A percentile compares a stretch with the other conserved stretches of the same genome.
These are phyloP conservation scores for Athalia rosae DNA, from an alignment of 2,888 invertebrate genomes.

Conservation along the genomic window DNA sequence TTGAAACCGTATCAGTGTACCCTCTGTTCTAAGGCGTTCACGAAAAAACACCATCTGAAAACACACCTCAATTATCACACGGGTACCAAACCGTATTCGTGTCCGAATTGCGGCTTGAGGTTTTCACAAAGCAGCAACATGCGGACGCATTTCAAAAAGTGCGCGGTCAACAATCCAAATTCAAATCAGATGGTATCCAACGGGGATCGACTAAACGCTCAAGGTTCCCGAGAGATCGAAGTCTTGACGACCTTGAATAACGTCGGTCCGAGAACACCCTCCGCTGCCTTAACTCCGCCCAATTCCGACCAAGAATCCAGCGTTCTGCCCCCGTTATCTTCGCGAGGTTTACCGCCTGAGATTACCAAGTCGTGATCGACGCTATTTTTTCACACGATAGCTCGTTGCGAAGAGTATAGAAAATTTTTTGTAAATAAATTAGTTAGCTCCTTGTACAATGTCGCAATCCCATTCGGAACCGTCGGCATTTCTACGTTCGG, in stretches of 20 bases:
- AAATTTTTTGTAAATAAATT: slow-evolving; percentile 20
- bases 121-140: slow-evolving; percentile 92
- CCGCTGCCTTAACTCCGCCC: slow-evolving; percentile 61
- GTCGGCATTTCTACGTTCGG: background rate
- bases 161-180: slow-evolving; percentile 66
- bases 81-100: slow-evolving; percentile 87
- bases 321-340: slow-evolving; percentile 57
- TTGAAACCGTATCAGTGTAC: slow-evolving; percentile 84
- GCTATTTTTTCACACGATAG: background rate
- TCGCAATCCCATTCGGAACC: background rate
- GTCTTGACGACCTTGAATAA: slow-evolving; percentile 25
- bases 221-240: slow-evolving; percentile 27
- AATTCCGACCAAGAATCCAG: slow-evolving; percentile 66
- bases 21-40: slow-evolving; percentile 85
- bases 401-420: background rate
- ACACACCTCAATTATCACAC: slow-evolving; percentile 91
- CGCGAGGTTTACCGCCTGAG: slow-evolving; percentile 28
- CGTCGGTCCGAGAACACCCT: slow-evolving; percentile 48
- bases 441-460: slow-evolving; percentile 25
- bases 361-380: slow-evolving; percentile 34
- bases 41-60: slow-evolving; percentile 89
- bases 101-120: slow-evolving; percentile 82
- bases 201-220: slow-evolving; percentile 1
- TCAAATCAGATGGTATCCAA: slow-evolving; percentile 20
- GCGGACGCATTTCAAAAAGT: slow-evolving; percentile 90